Conservation (phyloP, 2,113 vertebrate genomes). For the Uropsilus gracilis region DNA sequence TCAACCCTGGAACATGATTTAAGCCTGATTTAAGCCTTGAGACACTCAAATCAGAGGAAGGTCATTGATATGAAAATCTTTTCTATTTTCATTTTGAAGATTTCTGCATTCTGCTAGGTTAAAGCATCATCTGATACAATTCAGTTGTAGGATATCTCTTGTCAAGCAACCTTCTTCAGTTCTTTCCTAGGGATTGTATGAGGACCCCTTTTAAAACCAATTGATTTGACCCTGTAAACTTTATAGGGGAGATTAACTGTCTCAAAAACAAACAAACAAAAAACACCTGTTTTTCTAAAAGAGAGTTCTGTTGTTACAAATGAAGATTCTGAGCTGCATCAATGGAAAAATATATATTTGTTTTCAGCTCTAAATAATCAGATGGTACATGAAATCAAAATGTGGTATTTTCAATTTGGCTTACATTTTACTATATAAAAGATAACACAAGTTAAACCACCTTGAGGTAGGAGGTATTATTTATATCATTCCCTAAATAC, state of each 20-base stretch:
- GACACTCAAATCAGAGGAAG: not conserved
- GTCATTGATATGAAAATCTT: not conserved
- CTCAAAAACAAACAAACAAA: too few relatives aligned
- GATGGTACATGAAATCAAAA: slow-evolving; percentile 5
- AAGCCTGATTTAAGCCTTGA: not conserved
- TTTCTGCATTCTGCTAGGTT: not conserved
- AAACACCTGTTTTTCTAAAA: not conserved
- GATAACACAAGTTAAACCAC: not conserved
- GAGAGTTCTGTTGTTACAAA: not conserved
- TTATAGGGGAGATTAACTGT: not conserved
- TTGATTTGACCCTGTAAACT: not conserved
- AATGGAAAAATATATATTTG: slow-evolving; percentile 3
- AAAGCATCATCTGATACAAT: not conserved
- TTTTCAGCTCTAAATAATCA: slow-evolving; percentile 9
- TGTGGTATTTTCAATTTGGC: not conserved
- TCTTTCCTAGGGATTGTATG: slow-evolving; percentile 36
- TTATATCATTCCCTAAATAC: not conserved
- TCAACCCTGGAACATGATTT: not conserved
- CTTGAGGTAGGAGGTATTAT: not conserved
- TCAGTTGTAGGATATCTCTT: not conserved
- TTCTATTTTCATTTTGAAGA: slow-evolving; percentile 15
- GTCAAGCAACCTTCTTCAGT: not conserved
- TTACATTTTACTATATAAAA: not conserved
- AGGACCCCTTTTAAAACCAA: not conserved
- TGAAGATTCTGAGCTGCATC: not conserved